Evolutionary conservation across 1,140 invertebrate genomes (phyloP), one percentile per base, ranked within the genome.

Genomic region (Bombus pascuorum): DNA sequence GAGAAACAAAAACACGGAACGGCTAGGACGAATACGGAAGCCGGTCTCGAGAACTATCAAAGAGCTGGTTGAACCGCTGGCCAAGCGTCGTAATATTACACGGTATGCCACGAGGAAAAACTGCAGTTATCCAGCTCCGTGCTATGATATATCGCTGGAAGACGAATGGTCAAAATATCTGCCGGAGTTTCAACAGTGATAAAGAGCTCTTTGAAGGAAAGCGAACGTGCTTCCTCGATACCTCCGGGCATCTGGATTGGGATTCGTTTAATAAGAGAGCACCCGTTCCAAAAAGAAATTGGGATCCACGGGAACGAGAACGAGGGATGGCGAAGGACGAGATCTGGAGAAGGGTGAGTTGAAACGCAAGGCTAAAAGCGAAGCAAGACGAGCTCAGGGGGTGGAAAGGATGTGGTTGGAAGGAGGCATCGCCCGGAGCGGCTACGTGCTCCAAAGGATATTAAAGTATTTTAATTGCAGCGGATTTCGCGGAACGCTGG

Each of bases 391-490:
- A 53, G 57, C 15, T 3, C 42, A 68, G 39, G 22, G 28, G 25
- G 37, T 34, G 32, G 25, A 32, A 34, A 42, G 71, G 73, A 82
- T 62, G 82, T 59, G 84, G 86, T 79, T 15, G 78, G 71, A 65
- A 62, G 89, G 80, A 87, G 86, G 79, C 72, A 82, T 87, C 66
- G 90, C 89, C 87, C 74, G 74, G 66, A 71, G 90, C 90, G 70
- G 79, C 71, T 90, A 92, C 91, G 91, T 92, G 91, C 89, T 91
- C 81, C 83, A 91, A 91, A 91, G 86, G 85, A 92, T 91, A 92
- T 92, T 91, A 89, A 89, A 89, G 89, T 90, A 92, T 92, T 92
- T 92, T 92, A 92, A 92, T 92, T 92, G 91, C 90, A 89, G 68
- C 76, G 81, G 88, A 92, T 92, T 87, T 90, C 83, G 90, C 87